Evolutionary conservation across 92 coral and sea anemone species (phyloP).

Genomic region (Heliopora coerulea): DNA sequence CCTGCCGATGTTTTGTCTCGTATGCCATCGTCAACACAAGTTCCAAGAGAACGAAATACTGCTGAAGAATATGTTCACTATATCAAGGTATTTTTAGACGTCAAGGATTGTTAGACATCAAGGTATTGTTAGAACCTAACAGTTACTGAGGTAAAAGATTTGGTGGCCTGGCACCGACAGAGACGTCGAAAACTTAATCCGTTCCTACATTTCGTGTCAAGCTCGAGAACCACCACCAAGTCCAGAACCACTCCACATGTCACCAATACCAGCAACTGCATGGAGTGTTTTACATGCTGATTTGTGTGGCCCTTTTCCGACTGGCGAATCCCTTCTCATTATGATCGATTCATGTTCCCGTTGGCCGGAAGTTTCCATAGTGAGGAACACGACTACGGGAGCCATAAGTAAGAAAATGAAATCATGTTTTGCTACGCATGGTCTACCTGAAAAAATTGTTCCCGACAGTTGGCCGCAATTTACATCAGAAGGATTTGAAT

Average conservation of each 20-base stretch:
- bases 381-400: too few species aligned
- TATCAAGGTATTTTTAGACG: not conserved
- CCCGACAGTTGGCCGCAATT: too few species aligned
- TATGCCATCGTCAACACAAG: conserved; percentile 25
- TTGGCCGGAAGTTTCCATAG: conserved; percentile 25
- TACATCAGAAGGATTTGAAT: too few species aligned
- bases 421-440: too few species aligned
- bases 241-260: conserved; percentile 20
- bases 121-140: conserved; percentile 7
- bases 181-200: not conserved
- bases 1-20: conserved; percentile 49
- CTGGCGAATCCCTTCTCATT: conserved; percentile 24
- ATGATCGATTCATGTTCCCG: conserved; percentile 21
- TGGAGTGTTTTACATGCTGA: conserved; percentile 27
- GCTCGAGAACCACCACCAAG: conserved; percentile 12
- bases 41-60: conserved; percentile 1
- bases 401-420: too few species aligned
- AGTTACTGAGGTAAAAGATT: conserved; percentile 3
- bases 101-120: conserved; percentile 3
- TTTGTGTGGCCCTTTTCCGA: conserved; percentile 25
- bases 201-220: conserved; percentile 31
- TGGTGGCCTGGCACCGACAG: conserved; percentile 28
- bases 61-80: conserved; percentile 14
- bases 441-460: too few species aligned
- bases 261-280: conserved; percentile 24